These are phyloP conservation scores for Onthophagus taurus DNA, from an alignment of 1,140 invertebrate species.

Conservation along the genomic window DNA sequence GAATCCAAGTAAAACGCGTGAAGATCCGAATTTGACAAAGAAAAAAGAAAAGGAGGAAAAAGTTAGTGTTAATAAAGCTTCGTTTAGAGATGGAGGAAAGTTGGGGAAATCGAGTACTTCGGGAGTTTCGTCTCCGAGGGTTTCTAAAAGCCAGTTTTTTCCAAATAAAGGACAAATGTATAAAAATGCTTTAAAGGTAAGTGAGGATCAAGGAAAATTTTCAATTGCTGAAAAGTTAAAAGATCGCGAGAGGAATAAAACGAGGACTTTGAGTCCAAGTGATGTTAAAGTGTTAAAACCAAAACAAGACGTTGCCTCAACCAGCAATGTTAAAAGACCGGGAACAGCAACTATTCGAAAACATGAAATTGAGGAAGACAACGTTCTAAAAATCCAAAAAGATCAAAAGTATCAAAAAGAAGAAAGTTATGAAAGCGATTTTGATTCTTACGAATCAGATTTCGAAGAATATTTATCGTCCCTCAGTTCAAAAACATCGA, in stretches of 20 bases:
- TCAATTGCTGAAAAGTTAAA: not conserved
- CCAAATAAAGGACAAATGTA: conserved; percentile 29
- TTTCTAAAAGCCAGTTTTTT: conserved; percentile 30
- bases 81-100: too few relatives aligned
- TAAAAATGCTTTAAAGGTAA: conserved; percentile 24
- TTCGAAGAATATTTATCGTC: conserved; percentile 43
- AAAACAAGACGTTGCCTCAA: not conserved
- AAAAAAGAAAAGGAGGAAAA: too few relatives aligned
- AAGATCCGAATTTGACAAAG: not conserved
- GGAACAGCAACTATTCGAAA: conserved; percentile 5
- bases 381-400: not conserved
- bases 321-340: not conserved
- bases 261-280: conserved; percentile 1
- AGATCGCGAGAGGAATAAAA: not conserved
- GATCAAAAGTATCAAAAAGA: conserved; percentile 19
- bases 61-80: too few relatives aligned
- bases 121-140: too few relatives aligned
- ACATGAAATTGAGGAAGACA: not conserved
- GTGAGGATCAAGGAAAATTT: not conserved
- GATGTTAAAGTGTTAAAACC: conserved; percentile 3
- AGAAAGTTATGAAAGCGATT: conserved; percentile 47
- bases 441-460: conserved; percentile 51
- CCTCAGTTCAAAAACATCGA: conserved; percentile 15
- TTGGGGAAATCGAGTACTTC: conserved; percentile 5
- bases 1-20: too few relatives aligned